Conservation (phyloP, 2,797 vertebrate genomes). For the Lagorchestes hirsutus region DNA sequence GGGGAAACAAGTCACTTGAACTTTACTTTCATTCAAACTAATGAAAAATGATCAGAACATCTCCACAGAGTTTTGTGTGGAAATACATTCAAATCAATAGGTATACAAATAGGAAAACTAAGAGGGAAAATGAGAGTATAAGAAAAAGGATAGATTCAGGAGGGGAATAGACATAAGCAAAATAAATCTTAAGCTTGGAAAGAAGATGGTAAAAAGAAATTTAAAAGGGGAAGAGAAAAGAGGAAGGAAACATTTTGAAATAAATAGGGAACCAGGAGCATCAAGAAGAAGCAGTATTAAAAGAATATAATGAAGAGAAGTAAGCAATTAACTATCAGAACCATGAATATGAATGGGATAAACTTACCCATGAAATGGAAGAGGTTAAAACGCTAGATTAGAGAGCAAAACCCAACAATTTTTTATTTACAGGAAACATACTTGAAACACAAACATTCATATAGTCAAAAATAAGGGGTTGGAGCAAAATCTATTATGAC, state of each 20-base stretch:
- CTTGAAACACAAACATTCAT: neutral
- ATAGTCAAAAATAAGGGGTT: neutral
- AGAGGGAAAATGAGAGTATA: neutral
- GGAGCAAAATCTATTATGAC: neutral
- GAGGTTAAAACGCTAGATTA: neutral
- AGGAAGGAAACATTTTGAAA: neutral
- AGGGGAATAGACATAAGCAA: neutral
- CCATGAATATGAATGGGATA: neutral
- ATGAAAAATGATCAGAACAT: neutral
- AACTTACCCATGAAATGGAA: neutral
- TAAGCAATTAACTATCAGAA: neutral
- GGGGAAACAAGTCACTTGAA: neutral
- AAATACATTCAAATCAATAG: neutral
- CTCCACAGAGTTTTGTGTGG: neutral
- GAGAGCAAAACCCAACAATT: neutral
- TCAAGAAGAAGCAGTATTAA: neutral
- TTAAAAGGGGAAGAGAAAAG: neutral
- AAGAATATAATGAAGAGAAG: neutral
- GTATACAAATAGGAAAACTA: neutral
- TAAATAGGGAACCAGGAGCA: neutral
- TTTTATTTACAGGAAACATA: neutral
- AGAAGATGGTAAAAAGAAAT: neutral
- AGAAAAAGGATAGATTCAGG: neutral
- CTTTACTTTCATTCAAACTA: neutral
- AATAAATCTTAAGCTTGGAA: neutral